Conservation (phyloP, 2,113 vertebrate genomes). For the Sinocyclocheilus anshuiensis region DNA sequence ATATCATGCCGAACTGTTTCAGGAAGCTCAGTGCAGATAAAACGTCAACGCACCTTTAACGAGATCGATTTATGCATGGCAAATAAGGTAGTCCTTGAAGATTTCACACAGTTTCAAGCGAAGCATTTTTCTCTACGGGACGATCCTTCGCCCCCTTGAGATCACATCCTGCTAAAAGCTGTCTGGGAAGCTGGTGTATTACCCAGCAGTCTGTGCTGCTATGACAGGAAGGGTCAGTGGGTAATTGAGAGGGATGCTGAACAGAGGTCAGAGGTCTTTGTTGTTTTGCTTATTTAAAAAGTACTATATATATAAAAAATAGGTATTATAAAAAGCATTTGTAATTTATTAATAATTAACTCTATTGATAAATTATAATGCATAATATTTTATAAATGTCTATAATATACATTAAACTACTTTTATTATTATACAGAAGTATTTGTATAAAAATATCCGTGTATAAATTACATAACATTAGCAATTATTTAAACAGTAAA, state of each 20-base stretch:
- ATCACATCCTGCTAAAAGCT: conserved; percentile 14
- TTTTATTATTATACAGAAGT: too few species aligned
- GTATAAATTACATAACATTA: not conserved
- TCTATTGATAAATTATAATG: too few species aligned
- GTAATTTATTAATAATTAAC: too few species aligned
- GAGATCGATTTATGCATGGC: not conserved
- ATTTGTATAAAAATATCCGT: too few species aligned
- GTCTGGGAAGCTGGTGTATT: conserved; percentile 10
- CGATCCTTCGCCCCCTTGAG: not conserved
- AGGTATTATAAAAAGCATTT: too few species aligned
- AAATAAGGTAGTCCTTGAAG: not conserved
- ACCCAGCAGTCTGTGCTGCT: conserved; percentile 41
- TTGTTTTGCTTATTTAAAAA: too few species aligned
- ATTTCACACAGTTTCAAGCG: not conserved
- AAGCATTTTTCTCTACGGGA: not conserved
- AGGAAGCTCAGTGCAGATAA: not conserved
- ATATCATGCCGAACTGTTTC: not conserved
- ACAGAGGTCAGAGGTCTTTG: conserved; percentile 59
- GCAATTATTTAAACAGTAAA: not conserved
- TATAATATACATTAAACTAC: too few species aligned
- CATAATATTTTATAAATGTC: too few species aligned
- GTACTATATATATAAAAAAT: too few species aligned
- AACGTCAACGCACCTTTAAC: not conserved
- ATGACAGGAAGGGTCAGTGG: conserved; percentile 65
- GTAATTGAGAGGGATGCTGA: conserved; percentile 64